Percentiles rank a stretch among this genome's conserved stretches.
phyloP scores from a whole-genome alignment of 2,888 invertebrate genomes.

The Marasmarcha lunaedactyla region DNA sequence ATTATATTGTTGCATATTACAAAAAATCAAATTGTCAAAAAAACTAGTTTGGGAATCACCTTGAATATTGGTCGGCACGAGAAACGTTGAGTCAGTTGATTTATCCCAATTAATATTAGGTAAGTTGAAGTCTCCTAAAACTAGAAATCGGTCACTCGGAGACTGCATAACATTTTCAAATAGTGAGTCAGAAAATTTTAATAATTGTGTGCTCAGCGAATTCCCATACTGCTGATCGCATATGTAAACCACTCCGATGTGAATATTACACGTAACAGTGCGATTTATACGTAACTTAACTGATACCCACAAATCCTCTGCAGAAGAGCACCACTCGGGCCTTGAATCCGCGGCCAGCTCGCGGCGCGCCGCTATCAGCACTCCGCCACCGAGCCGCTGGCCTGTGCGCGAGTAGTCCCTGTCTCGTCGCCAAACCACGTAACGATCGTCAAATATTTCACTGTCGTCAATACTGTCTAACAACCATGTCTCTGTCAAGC shows the following conservation, averaged over 20 bases:
- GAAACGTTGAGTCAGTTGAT: too few relatives aligned
- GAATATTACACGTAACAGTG: too few relatives aligned
- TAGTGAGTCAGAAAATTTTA: constrained; percentile 9
- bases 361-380: constrained; percentile 6
- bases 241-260: too few relatives aligned
- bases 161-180: too few relatives aligned
- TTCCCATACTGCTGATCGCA: neutral
- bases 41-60: neutral
- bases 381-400: constrained; percentile 8
- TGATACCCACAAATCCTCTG: constrained; percentile 12
- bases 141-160: constrained; percentile 3
- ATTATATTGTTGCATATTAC: constrained; percentile 1
- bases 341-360: neutral
- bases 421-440: constrained; percentile 10
- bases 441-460: constrained; percentile 10
- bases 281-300: too few relatives aligned
- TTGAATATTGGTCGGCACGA: neutral
- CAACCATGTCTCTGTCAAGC: constrained; percentile 13
- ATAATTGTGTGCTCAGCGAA: constrained; percentile 3
- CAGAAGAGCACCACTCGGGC: constrained; percentile 8
- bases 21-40: neutral
- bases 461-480: constrained; percentile 7
- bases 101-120: constrained; percentile 1
- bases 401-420: constrained; percentile 7
- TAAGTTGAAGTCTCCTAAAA: constrained; percentile 5